Conservation (phyloP, 2,113 vertebrate genomes). For the Plecturocebus donacophilus region DNA sequence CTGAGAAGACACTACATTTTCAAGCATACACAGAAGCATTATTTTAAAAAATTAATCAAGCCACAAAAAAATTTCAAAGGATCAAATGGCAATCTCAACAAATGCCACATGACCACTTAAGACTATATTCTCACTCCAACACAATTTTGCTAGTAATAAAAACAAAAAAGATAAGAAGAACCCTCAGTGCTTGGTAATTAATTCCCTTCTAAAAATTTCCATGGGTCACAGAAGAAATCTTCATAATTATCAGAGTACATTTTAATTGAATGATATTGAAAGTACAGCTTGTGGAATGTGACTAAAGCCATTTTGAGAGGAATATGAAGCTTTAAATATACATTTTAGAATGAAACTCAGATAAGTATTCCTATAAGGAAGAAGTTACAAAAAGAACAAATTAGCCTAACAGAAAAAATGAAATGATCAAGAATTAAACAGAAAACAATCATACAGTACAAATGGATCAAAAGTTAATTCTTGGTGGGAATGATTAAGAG, state of each 20-base stretch:
- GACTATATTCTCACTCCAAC: background rate
- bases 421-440: background rate
- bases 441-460: background rate
- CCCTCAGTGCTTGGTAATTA: background rate
- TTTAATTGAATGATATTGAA: background rate
- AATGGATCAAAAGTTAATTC: background rate
- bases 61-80: background rate
- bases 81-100: background rate
- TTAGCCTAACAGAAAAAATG: background rate
- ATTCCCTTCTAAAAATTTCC: background rate
- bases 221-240: background rate
- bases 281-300: background rate
- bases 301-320: background rate
- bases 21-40: background rate
- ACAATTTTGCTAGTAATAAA: background rate
- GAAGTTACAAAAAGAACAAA: conserved; percentile 2
- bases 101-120: background rate
- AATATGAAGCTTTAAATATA: background rate
- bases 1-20: background rate
- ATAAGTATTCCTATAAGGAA: background rate
- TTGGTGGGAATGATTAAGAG: background rate
- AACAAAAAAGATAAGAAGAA: background rate
- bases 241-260: background rate
- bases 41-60: background rate
- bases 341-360: background rate